phyloP scores from a whole-genome alignment of 1,140 invertebrate species.

The Drosophila santomea region DNA sequence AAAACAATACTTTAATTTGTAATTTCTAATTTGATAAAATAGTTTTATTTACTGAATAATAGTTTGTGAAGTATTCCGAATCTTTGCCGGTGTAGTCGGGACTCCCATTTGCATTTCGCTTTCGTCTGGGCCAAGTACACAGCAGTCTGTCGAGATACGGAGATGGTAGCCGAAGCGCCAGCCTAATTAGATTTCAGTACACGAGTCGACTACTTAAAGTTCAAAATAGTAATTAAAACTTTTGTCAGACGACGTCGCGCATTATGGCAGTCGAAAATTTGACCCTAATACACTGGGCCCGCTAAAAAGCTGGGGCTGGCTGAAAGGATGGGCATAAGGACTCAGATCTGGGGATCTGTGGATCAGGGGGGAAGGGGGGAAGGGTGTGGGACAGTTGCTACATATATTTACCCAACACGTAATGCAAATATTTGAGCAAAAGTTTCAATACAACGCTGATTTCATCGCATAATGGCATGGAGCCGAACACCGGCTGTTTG shows the following conservation, averaged over 20 bases:
- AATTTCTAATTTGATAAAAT: no score
- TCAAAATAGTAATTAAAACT: constrained; percentile 84
- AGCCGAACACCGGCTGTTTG: constrained; percentile 20
- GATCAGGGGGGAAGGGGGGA: neutral
- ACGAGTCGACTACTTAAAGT: constrained; percentile 82
- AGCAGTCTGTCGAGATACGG: constrained; percentile 52
- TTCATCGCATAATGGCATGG: constrained; percentile 34
- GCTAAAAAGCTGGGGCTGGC: neutral
- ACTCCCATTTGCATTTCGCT: constrained; percentile 43
- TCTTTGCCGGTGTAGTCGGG: constrained; percentile 5
- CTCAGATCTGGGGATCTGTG: neutral
- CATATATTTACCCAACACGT: constrained; percentile 45
- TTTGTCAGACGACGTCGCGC: constrained; percentile 71
- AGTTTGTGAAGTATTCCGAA: no score
- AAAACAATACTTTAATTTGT: no score
- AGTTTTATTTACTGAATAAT: no score
- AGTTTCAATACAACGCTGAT: constrained; percentile 58
- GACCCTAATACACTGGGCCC: constrained; percentile 46
- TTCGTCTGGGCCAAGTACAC: constrained; percentile 41
- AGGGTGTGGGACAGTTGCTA: constrained; percentile 10
- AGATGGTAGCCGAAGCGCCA: constrained; percentile 51
- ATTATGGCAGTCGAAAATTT: constrained; percentile 63
- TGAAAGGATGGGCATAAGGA: neutral
- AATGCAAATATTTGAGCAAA: constrained; percentile 66
- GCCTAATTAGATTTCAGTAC: constrained; percentile 83